phyloP scores from a whole-genome alignment of 2,888 invertebrate species.

The Acanthosepion esculentum region DNA sequence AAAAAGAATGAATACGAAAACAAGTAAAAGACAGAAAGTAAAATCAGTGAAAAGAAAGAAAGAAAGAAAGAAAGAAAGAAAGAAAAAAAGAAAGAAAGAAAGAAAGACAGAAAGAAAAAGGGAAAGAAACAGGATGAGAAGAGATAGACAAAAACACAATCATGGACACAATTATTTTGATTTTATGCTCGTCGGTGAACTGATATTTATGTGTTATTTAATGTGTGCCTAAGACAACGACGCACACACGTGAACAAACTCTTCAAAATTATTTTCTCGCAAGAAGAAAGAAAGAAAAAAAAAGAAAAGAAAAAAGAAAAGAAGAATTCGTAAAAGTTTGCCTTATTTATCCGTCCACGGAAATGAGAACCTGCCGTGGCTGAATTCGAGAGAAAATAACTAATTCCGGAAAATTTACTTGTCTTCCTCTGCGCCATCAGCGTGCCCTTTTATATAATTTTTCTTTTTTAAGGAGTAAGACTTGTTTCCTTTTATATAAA shows the following conservation, averaged over 20 bases:
- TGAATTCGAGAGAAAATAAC: neutral
- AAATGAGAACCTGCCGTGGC: constrained; percentile 33
- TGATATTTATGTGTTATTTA: too few species aligned
- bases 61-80: neutral
- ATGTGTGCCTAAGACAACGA: too few species aligned
- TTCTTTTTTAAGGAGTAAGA: neutral
- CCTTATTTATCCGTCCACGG: neutral
- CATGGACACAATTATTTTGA: too few species aligned
- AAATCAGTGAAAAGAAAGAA: neutral
- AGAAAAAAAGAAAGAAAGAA: neutral
- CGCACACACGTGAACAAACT: too few species aligned
- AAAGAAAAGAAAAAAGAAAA: neutral
- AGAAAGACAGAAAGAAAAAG: accelerated
- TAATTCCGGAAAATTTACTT: neutral
- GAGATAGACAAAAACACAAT: neutral
- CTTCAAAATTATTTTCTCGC: too few species aligned
- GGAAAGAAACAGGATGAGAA: neutral
- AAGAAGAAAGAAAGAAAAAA: neutral
- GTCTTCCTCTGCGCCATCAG: neutral
- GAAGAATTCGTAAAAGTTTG: neutral
- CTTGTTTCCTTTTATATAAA: neutral
- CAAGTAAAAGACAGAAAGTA: neutral
- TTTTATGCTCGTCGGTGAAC: too few species aligned
- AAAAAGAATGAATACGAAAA: neutral
- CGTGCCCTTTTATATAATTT: neutral